Evolutionary conservation across 2,113 vertebrate genomes (phyloP), one percentile per base, ranked within the genome.

Genomic region (Oreochromis niloticus): DNA sequence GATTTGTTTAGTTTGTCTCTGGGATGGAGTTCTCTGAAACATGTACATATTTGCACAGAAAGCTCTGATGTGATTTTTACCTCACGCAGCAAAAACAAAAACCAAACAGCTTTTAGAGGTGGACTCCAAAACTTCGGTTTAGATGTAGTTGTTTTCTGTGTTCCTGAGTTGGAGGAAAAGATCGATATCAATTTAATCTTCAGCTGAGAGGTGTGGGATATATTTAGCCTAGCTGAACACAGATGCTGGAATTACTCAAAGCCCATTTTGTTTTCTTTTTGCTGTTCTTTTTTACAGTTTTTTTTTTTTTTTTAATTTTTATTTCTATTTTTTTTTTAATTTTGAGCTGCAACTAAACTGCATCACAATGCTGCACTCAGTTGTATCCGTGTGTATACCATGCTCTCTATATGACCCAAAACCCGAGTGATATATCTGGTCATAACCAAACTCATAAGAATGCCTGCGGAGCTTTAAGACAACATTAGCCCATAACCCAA

Each of bases 1-100:
- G 85, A 90, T 92, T 90, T 89, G 85, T 94, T 90, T 89, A 80
- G 85, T 92, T 92, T 91, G 82, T 81, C 50, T 27, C 81, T 61
- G 82, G 55, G 66, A 84, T 85, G 80, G 71, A 89, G 32, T 66
- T 46, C 39, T 36, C 36, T 66, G 63, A 46, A 66, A 80, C 71
- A 12, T 59, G 11, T 80, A 27, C 30, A 27, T 32, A 57, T 73
- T 71, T 73, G 61, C 68, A 81, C 61, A 82, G 22, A 59, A 48
- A 75, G 6, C 30, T 55, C 32, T 14, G 24, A 22, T 10, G 43
- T 43, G n/a, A 85, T 54, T 9, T 9, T 34, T 61, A 4, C 36
- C 24, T 4, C 9, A 12, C 10, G n/a, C 19, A 39, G 19, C 17
- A 11, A 34, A 34, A 32, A 30, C 16, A 5, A 12, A 36, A 1